These are phyloP conservation scores for Rachycentron canadum DNA, from an alignment of 2,797 vertebrate species.

Conservation along the genomic window DNA sequence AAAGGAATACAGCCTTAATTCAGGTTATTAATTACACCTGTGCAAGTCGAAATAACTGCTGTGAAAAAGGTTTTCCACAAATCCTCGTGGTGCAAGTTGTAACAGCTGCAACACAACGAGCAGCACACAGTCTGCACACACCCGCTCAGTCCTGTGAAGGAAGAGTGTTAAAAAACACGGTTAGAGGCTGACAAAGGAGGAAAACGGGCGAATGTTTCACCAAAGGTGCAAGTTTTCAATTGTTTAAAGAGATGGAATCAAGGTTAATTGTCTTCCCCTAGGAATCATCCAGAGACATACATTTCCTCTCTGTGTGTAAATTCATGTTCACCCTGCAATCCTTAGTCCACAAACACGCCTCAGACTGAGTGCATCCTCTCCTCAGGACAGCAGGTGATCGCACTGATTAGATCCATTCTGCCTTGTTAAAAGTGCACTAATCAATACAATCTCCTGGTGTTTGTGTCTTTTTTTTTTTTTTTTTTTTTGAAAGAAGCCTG, in stretches of 20 bases:
- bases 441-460: not conserved
- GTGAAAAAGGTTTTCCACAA: not conserved
- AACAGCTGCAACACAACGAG: slow-evolving; percentile 16
- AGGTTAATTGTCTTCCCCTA: not conserved
- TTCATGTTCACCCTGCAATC: not conserved
- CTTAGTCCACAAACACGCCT: not conserved
- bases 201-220: not conserved
- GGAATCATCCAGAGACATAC: not conserved
- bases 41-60: not conserved
- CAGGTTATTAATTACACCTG: slow-evolving; percentile 7
- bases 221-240: not conserved
- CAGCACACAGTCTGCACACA: too few relatives aligned
- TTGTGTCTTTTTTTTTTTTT: not conserved
- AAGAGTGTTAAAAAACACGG: not conserved
- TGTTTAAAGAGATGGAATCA: not conserved
- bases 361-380: not conserved
- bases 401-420: not conserved
- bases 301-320: too few relatives aligned
- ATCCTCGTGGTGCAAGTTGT: not conserved
- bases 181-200: too few relatives aligned
- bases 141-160: not conserved
- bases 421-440: not conserved
- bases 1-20: not conserved
- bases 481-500: not conserved
- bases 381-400: not conserved